Evolutionary conservation across 1,140 invertebrate genomes (phyloP).

Genomic region (Zaprionus davidi): DNA sequence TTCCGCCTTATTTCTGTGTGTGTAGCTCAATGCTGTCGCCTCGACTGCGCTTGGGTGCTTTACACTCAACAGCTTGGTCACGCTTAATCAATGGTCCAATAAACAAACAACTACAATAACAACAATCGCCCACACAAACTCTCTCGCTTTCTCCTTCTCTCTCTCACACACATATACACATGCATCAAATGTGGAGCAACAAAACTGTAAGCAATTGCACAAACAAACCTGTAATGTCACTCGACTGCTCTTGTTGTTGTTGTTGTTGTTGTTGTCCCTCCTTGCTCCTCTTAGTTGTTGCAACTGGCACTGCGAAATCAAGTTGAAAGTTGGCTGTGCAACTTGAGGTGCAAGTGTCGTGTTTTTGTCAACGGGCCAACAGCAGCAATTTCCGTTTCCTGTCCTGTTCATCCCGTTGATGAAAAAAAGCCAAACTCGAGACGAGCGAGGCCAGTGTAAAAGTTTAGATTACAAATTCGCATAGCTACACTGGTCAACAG

Average conservation of each 20-base stretch:
- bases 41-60: constrained; percentile 23
- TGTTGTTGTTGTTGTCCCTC: constrained; percentile 14
- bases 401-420: constrained; percentile 61
- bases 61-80: constrained; percentile 51
- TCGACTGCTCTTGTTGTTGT: constrained; percentile 5
- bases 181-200: constrained; percentile 63
- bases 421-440: constrained; percentile 48
- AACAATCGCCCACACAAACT: constrained; percentile 24
- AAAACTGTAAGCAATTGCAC: constrained; percentile 74
- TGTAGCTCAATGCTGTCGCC: constrained; percentile 44
- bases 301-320: constrained; percentile 61
- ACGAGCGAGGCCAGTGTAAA: constrained; percentile 62
- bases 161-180: constrained; percentile 14
- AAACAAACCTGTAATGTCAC: constrained; percentile 67
- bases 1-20: not conserved
- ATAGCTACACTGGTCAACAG: constrained; percentile 70
- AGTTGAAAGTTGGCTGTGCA: constrained; percentile 75
- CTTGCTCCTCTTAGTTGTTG: constrained; percentile 14
- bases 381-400: constrained; percentile 82
- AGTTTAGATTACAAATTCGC: constrained; percentile 83
- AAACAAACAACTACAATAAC: constrained; percentile 56
- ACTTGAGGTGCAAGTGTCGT: constrained; percentile 82
- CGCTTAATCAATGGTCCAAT: constrained; percentile 79
- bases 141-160: not conserved
- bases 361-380: constrained; percentile 81